Evolutionary conservation across 2,113 vertebrate genomes (phyloP), one percentile per base, ranked within the genome.

Genomic region (Myrmecophaga tridactyla): DNA sequence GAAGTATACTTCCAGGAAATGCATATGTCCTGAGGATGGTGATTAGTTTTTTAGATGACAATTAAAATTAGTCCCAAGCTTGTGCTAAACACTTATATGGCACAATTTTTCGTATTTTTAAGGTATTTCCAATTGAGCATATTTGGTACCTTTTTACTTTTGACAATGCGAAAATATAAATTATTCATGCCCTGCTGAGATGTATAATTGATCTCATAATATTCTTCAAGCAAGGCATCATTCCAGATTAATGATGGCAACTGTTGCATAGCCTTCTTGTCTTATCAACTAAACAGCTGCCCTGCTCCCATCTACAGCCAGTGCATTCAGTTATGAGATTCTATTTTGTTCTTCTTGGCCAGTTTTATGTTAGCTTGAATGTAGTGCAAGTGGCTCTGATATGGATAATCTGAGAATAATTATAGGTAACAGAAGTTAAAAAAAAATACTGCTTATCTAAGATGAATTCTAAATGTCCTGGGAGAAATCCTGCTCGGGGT

Each of bases 1-100:
- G 90, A 92, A 92, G 73, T 96, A 92, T 88, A 86, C 77, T 92
- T 96, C 62, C 69, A 86, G 82, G 69, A 96, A 90, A 76, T 84
- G 21, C 34, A 41, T 86, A 36, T 78, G 56, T 78, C 36, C 36
- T 62, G 23, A 69, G 67, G 70, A 94, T 80, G 65, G 70, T 92
- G 36, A 73, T 91, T 96, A 78, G 69, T 92, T 90, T 95, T 88
- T 94, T 27, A 13, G 87, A 69, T 88, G 41, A 82, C 94, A 92
- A 94, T 85, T 36, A 94, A 95, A 96, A 85, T 76, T 43, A 9
- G 5, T n/a, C 46, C 9, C 43, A 90, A 62, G 17, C 17, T 73
- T 76, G 14, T 91, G 27, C 17, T 58, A 90, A 27, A 87, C 13
- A 83, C 93, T 85, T 77, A 77, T 82, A 23, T 81, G 29, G 9